phyloP scores from a whole-genome alignment of 2,113 vertebrate species.

The Cynopterus brachyotis region DNA sequence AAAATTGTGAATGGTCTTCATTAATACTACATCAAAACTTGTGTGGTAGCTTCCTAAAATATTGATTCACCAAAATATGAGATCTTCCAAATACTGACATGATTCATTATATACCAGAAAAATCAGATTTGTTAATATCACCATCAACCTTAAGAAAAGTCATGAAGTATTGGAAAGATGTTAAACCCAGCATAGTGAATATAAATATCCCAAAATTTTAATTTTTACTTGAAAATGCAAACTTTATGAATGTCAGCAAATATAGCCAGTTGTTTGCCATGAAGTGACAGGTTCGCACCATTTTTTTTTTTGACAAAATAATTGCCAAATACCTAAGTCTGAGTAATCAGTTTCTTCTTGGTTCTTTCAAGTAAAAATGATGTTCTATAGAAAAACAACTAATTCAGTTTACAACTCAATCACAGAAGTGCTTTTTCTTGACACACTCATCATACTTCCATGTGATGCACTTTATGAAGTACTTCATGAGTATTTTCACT shows the following conservation, averaged over 20 bases:
- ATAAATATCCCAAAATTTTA: neutral
- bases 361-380: neutral
- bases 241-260: neutral
- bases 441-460: neutral
- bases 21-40: constrained; percentile 13
- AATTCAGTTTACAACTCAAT: neutral
- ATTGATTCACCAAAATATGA: neutral
- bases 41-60: constrained; percentile 12
- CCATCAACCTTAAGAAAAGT: neutral
- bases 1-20: neutral
- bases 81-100: neutral
- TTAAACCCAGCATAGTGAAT: neutral
- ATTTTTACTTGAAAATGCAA: constrained; percentile 24
- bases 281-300: neutral
- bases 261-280: neutral
- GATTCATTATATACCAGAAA: neutral
- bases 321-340: neutral
- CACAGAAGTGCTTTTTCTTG: neutral
- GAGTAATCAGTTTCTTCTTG: constrained; percentile 1
- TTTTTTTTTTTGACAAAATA: neutral
- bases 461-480: neutral
- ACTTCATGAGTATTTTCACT: neutral
- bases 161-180: neutral
- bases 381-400: neutral
- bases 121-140: neutral